Base-by-base conservation (phyloP, 2,888 invertebrate genomes). In the Chymomyza procnemis region DNA sequence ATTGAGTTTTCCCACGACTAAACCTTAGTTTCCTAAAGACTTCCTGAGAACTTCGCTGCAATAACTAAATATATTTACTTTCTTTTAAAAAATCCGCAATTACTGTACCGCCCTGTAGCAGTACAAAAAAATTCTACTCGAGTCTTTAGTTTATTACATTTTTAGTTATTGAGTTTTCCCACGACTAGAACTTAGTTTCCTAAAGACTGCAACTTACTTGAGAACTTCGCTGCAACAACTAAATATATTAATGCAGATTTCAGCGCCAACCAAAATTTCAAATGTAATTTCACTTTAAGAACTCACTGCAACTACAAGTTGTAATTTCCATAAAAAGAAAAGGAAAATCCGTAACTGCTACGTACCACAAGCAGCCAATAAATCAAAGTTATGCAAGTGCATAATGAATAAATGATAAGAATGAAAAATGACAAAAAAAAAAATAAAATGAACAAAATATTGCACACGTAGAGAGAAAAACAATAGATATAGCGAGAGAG, bases 321-420 rank as follows among this genome's bases (percentile, higher is more conserved):
- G 19, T 6, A 57, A 16, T 22, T 18, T 16, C 48, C 16, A 50
- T 18, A 50, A 57, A 14, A 34, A 8, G 19, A 30, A n/a, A n/a
- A n/a, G n/a, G 41, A 34, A 57, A 57, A 34, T 4, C 34, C 16
- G 34, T 9, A 30, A 9, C 68, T 59, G 64, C 59, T 67, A 26
- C 62, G 41, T 59, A 41, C 34, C 12, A 12, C 16, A 50, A 50
- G 48, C 21, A 14, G 56, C 56, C 69, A 61, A 82, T 85, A 83
- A 85, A 85, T 87, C 77, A 78, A 70, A 61, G 48, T 56, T 56
- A 41, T 58, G 54, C 66, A 59, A n/a, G 59, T 56, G 69, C 62
- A 73, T 74, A 76, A 77, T 78, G 76, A 80, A 81, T 81, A 75
- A 81, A 79, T 80, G 72, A 81, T 80, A 74, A 80, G 79, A 76